A percentile compares a stretch with the other conserved stretches of the same genome.
Conservation (phyloP, 1,140 invertebrate genomes). For the Ptiloglossa arizonensis region DNA sequence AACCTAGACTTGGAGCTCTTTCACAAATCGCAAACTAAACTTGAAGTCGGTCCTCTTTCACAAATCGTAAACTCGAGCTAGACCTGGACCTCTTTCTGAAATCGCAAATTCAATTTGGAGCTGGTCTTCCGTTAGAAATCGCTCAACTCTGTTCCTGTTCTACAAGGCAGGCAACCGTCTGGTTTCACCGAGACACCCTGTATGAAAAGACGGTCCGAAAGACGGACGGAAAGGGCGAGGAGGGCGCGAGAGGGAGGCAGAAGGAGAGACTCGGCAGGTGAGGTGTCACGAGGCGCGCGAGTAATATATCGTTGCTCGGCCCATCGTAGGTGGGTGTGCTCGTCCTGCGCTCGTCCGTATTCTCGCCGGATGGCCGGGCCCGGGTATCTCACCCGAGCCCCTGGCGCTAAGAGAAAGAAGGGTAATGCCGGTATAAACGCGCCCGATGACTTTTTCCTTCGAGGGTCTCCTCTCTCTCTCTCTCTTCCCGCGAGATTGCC, state of each 20-base stretch:
- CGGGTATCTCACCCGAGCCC: conserved; percentile 64
- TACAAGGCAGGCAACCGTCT: too few relatives aligned
- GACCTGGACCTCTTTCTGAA: too few relatives aligned
- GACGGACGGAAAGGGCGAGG: conserved; percentile 21
- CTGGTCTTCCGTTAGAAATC: too few relatives aligned
- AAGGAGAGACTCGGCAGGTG: conserved; percentile 75
- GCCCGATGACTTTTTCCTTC: conserved; percentile 52
- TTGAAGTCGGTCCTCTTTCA: too few relatives aligned
- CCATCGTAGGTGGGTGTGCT: conserved; percentile 75
- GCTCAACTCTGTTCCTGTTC: too few relatives aligned
- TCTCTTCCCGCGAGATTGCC: conserved; percentile 57
- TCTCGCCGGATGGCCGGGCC: conserved; percentile 52
- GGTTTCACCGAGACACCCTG: conserved; percentile 17
- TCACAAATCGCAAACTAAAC: too few relatives aligned
- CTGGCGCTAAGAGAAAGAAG: conserved; percentile 72
- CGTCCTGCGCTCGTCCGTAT: conserved; percentile 57
- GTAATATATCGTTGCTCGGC: conserved; percentile 79
- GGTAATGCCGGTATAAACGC: conserved; percentile 69
- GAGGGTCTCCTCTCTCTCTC: conserved; percentile 18
- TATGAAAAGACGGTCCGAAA: conserved; percentile 4
- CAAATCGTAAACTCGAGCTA: too few relatives aligned
- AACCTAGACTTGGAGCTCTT: too few relatives aligned
- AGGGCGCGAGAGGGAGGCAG: conserved; percentile 35
- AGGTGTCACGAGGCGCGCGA: conserved; percentile 80
- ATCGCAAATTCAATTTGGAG: too few relatives aligned